Percentiles rank a stretch among this genome's conserved stretches.
Conservation (phyloP, 2,797 vertebrate genomes). For the Taenioides sp. region DNA sequence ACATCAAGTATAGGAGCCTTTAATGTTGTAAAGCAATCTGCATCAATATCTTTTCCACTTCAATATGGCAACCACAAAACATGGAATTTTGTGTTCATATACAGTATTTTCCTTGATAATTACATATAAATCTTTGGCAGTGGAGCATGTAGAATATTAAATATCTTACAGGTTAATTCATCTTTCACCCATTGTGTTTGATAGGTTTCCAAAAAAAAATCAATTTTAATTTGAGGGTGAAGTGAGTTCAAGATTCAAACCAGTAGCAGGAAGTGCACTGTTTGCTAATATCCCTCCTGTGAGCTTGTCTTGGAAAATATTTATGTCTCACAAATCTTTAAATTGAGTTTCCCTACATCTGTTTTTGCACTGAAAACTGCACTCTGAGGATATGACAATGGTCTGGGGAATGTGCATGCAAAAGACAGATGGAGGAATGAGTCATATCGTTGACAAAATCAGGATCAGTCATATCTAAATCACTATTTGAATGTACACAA, state of each 20-base stretch:
- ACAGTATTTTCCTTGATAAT: no score
- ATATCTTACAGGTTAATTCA: neutral
- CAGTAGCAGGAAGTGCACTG: conserved; percentile 4
- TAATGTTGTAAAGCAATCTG: no score
- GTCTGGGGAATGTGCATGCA: neutral
- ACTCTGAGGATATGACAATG: conserved; percentile 4
- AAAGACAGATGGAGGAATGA: conserved; percentile 1
- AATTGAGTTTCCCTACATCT: conserved; percentile 6
- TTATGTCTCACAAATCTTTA: conserved; percentile 6
- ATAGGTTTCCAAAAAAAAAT: neutral
- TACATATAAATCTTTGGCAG: no score
- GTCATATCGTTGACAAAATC: neutral
- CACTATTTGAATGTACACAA: no score
- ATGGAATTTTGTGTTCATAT: no score
- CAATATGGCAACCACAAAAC: no score
- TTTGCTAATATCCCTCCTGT: neutral
- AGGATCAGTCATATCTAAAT: neutral
- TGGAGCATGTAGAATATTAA: no score
- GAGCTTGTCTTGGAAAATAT: conserved; percentile 3
- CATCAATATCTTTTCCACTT: no score
- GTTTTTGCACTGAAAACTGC: neutral
- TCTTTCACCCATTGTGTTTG: neutral
- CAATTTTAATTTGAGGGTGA: neutral
- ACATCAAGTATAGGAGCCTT: no score
- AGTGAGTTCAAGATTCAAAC: neutral